phyloP scores from a whole-genome alignment of 1,140 invertebrate species.

The Drosophila ambigua region DNA sequence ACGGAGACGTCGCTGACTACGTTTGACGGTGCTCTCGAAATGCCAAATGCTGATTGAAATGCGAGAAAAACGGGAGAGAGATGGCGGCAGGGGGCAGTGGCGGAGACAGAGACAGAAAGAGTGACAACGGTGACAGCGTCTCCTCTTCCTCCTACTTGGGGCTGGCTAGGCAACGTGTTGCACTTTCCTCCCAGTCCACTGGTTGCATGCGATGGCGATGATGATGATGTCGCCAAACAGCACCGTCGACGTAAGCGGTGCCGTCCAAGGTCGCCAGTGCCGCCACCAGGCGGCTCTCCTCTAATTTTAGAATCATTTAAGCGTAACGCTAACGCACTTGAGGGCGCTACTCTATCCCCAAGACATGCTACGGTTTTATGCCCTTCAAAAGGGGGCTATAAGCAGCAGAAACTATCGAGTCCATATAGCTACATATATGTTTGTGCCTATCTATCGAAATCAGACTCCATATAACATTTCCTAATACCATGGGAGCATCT shows the following conservation, averaged over 20 bases:
- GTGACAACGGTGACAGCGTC: slow-evolving; percentile 4
- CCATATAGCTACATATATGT: no score
- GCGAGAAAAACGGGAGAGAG: slow-evolving; percentile 14
- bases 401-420: no score
- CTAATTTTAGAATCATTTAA: slow-evolving; percentile 74
- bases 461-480: no score
- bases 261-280: slow-evolving; percentile 54
- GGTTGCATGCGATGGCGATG: slow-evolving; percentile 54
- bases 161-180: slow-evolving; percentile 29
- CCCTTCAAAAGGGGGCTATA: no score
- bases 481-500: no score
- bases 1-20: slow-evolving; percentile 44
- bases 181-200: slow-evolving; percentile 64
- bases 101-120: neutral
- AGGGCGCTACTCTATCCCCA: slow-evolving; percentile 23
- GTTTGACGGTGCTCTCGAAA: slow-evolving; percentile 65
- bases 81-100: neutral
- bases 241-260: no score
- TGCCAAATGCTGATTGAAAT: slow-evolving; percentile 36
- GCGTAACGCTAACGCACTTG: slow-evolving; percentile 65
- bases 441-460: no score
- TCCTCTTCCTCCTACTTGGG: neutral
- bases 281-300: slow-evolving; percentile 36
- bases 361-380: slow-evolving; percentile 33
- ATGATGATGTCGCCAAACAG: slow-evolving; percentile 25